Base-by-base conservation (phyloP, 2,888 invertebrate species). In the Ypsolopha scabrella region DNA sequence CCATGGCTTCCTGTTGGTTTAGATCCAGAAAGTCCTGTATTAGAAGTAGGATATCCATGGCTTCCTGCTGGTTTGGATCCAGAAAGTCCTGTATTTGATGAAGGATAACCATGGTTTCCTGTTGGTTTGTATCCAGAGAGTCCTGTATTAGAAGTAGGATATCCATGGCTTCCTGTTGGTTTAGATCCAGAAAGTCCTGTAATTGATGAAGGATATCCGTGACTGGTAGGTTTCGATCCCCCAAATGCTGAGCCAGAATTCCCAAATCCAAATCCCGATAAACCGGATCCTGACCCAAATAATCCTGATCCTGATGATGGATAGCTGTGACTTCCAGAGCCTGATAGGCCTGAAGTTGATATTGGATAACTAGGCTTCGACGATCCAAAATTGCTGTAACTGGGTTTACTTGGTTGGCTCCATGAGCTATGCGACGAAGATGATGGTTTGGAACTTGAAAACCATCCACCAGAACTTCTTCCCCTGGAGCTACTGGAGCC, bases 81-180 rank as follows among this genome's bases (percentile, higher is more conserved):
- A 9, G 53, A 53, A 34, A 50, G 37, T 50, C 52, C 50, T 13
- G 13, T 13, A 7, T 39, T 13, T 24, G 34, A 49, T 9, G 52
- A 45, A 7, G 50, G 51, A 24, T 51, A 46, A 6, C 33, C 38
- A 41, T 45, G 36, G 10, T 46, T 38, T 11, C 37, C 10, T 34
- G 45, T 39, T 13, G 14, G 36, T 10, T 57, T 60, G 60, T 57
- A 58, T 63, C 11, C 67, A 64, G 24, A 52, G 55, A 52, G 63
- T 65, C 9, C 66, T 60, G 41, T 63, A 61, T 54, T 64, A 63
- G 60, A 79, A 51, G 56, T 76, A 60, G 55, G 72, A 53, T 54
- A 73, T 53, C 50, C 68, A 67, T 58, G 69, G 72, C 53, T 77
- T 60, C 44, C 77, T 60, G 57, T 63, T 64, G 61, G 66, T 69